phyloP scores from a whole-genome alignment of 2,113 vertebrate species.

The Sprattus sprattus region DNA sequence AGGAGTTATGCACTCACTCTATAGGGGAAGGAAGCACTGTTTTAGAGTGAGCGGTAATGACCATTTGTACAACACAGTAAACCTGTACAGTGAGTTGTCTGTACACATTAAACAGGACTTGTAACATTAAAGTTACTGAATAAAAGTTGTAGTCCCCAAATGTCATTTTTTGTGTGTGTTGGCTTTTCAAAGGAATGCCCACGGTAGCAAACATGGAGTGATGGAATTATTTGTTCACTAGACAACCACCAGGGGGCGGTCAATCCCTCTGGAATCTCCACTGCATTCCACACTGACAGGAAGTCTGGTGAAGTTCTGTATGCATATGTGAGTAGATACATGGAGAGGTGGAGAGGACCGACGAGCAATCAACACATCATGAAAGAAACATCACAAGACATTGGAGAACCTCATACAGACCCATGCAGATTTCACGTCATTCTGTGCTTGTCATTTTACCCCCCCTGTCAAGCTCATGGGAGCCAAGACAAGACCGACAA shows the following conservation, averaged over 20 bases:
- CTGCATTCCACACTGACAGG: neutral
- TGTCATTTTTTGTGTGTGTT: neutral
- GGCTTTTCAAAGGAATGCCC: neutral
- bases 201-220: neutral
- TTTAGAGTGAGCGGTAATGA: neutral
- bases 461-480: neutral
- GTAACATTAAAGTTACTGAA: conserved; percentile 3
- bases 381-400: neutral
- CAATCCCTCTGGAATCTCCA: neutral
- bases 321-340: neutral
- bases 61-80: neutral
- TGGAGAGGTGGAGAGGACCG: neutral
- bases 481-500: neutral
- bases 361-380: neutral
- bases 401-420: neutral
- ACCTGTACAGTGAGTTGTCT: neutral
- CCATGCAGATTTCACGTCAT: neutral
- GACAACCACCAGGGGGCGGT: neutral
- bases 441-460: neutral
- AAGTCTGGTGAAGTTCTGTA: neutral
- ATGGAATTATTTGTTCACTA: neutral
- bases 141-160: neutral
- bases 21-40: neutral
- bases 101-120: neutral
- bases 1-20: neutral